A percentile compares a stretch with the other conserved stretches of the same genome.
phyloP scores from a whole-genome alignment of 2,797 vertebrate genomes.

The Characodon lateralis region DNA sequence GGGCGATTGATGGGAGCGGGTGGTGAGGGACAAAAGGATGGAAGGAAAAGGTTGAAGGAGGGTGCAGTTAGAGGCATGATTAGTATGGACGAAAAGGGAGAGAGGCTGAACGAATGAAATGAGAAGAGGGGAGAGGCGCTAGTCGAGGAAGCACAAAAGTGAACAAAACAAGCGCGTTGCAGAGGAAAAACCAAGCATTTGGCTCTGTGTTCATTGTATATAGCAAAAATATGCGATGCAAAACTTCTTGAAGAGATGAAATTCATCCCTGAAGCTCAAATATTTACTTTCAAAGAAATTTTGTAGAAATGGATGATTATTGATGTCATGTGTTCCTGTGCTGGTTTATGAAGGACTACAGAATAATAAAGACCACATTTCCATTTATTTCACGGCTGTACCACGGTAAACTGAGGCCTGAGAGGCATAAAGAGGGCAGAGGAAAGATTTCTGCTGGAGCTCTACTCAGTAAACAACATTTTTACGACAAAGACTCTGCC shows the following conservation, averaged over 20 bases:
- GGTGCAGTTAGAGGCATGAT: conserved; percentile 56
- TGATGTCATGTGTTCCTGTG: not conserved
- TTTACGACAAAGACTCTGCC: too few species aligned
- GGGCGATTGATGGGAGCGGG: conserved; percentile 41
- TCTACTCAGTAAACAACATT: not conserved
- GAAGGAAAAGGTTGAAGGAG: conserved; percentile 36
- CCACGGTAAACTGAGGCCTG: too few species aligned
- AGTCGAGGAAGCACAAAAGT: not conserved
- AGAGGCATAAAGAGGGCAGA: too few species aligned
- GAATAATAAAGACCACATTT: too few species aligned
- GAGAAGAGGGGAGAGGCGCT: conserved; percentile 20
- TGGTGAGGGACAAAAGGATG: conserved; percentile 39
- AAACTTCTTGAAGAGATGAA: not conserved
- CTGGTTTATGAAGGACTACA: too few species aligned
- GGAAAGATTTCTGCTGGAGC: not conserved
- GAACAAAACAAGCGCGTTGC: conserved; percentile 50
- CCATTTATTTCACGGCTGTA: too few species aligned
- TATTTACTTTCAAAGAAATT: not conserved
- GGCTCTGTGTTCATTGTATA: not conserved
- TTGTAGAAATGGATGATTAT: not conserved
- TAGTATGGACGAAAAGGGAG: conserved; percentile 57
- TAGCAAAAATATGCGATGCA: not conserved
- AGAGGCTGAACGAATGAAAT: conserved; percentile 30
- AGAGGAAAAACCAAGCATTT: conserved; percentile 14
- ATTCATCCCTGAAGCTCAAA: not conserved